Conservation (phyloP, 2,113 vertebrate species). For the Cranoglanis bouderius region DNA sequence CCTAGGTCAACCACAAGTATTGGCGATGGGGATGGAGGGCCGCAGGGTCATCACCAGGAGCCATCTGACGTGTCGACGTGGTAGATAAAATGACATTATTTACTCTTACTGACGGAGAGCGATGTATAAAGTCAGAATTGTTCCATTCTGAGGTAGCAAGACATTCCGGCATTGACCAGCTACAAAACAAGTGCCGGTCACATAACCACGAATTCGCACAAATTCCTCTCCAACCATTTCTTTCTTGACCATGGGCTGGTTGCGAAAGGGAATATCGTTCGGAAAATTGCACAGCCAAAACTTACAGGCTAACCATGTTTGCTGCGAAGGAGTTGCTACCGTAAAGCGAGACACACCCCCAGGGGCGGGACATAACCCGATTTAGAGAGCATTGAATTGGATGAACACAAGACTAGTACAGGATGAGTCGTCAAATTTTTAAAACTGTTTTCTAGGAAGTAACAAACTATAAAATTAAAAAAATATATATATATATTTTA, state of each 20-base stretch:
- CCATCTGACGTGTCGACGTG: background rate
- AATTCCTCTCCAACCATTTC: background rate
- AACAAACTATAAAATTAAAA: background rate
- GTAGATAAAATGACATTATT: too few relatives aligned
- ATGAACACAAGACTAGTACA: background rate
- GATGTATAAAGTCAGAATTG: background rate
- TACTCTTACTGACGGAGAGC: too few relatives aligned
- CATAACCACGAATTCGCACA: background rate
- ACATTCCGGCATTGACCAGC: background rate
- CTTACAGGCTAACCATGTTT: background rate
- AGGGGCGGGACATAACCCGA: background rate
- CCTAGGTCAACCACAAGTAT: background rate
- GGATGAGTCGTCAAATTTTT: background rate
- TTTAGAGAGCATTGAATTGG: background rate
- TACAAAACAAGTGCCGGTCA: background rate
- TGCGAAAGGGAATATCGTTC: background rate
- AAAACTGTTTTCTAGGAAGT: background rate
- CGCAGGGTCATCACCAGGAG: background rate
- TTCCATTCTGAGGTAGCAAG: too few relatives aligned
- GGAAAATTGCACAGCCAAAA: background rate
- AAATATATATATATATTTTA: too few relatives aligned
- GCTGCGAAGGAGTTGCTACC: background rate
- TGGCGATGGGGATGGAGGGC: background rate
- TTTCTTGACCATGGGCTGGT: background rate
- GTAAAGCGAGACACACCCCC: background rate